A percentile compares a stretch with the other conserved stretches of the same genome.
Conservation (phyloP, 2,113 vertebrate species). For the Nesoenas mayeri region DNA sequence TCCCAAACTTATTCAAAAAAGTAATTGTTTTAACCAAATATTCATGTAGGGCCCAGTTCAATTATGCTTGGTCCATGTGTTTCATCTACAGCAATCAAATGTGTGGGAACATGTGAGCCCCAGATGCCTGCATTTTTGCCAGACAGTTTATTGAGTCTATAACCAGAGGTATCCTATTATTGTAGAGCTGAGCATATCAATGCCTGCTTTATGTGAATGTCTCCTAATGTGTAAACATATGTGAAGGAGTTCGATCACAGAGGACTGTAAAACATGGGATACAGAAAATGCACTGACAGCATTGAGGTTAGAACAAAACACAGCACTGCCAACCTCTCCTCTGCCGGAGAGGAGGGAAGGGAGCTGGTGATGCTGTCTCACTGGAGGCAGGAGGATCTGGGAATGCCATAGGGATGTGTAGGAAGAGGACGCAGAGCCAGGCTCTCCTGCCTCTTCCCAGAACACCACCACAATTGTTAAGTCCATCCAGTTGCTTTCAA, state of each 20-base stretch:
- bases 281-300: neutral
- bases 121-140: neutral
- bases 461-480: neutral
- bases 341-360: neutral
- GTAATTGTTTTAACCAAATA: neutral
- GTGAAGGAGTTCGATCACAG: neutral
- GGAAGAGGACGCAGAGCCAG: neutral
- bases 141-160: neutral
- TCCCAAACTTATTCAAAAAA: neutral
- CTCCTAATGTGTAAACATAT: neutral
- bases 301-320: neutral
- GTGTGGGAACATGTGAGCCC: accelerated
- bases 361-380: accelerated
- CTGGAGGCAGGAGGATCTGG: neutral
- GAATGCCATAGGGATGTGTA: neutral
- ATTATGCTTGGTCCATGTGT: accelerated
- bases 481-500: neutral
- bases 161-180: accelerated
- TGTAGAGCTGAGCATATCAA: neutral
- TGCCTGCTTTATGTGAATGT: neutral
- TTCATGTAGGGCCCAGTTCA: neutral
- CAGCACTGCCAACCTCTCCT: neutral
- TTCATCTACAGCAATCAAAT: neutral
- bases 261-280: neutral
- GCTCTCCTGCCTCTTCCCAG: neutral